Evolutionary conservation across 2,888 invertebrate genomes (phyloP).

Genomic region (Cacoxenus indagator): DNA sequence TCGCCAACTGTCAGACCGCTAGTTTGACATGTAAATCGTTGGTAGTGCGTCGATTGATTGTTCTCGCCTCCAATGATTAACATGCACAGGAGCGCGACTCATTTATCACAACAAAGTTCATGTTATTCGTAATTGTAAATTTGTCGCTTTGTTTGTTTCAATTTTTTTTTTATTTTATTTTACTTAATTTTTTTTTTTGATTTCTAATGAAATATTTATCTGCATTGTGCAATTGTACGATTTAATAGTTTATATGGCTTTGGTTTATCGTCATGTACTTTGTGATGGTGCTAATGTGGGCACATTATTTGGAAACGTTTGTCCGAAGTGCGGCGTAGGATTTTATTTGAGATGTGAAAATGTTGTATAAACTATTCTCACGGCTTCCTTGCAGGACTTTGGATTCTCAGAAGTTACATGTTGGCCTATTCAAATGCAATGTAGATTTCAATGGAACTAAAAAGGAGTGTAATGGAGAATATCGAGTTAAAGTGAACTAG

Average conservation of each 20-base stretch:
- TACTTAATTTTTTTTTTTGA: not conserved
- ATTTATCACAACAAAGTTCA: not conserved
- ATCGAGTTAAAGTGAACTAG: not conserved
- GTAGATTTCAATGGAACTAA: not conserved
- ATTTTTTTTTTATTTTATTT: not conserved
- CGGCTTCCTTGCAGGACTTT: not conserved
- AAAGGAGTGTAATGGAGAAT: not conserved
- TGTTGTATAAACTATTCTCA: not conserved
- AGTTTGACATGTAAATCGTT: slow-evolving; percentile 59
- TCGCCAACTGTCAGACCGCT: slow-evolving; percentile 40
- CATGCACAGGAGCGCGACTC: not conserved
- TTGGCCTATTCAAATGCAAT: not conserved
- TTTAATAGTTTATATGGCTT: not conserved
- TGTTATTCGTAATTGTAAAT: slow-evolving; percentile 15
- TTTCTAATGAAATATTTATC: slow-evolving; percentile 19
- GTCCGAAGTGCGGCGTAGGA: slow-evolving; percentile 48
- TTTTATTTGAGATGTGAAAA: not conserved
- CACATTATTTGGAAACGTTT: slow-evolving; percentile 58
- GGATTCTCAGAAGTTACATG: not conserved
- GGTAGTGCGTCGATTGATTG: slow-evolving; percentile 59
- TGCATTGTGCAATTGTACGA: not conserved
- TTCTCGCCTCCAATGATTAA: slow-evolving; percentile 49
- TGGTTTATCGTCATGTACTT: not conserved
- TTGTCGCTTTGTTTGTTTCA: slow-evolving; percentile 14
- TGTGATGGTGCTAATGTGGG: slow-evolving; percentile 53